Evolutionary conservation across 1,140 invertebrate genomes (phyloP).

Genomic region (Penaeus chinensis): DNA sequence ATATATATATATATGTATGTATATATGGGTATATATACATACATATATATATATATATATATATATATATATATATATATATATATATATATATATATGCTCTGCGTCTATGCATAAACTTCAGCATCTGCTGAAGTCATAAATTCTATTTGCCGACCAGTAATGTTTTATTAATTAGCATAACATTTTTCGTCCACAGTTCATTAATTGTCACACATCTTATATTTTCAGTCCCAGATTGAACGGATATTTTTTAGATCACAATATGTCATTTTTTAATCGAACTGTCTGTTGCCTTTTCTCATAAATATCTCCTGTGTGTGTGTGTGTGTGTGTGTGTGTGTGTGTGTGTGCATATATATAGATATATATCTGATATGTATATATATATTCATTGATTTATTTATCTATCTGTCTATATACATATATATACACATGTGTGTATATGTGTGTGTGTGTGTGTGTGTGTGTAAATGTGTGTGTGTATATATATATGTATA

Average conservation of each 20-base stretch:
- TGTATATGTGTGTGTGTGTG: not conserved
- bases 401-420: too few species aligned
- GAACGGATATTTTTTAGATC: too few species aligned
- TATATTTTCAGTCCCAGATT: too few species aligned
- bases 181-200: too few species aligned
- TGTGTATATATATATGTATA: not conserved
- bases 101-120: too few species aligned
- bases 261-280: too few species aligned
- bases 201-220: too few species aligned
- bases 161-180: too few species aligned
- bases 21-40: not conserved
- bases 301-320: not conserved
- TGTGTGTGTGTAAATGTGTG: not conserved
- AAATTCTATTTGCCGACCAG: too few species aligned
- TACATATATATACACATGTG: constrained; percentile 1
- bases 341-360: not conserved
- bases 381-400: not conserved
- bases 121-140: too few species aligned
- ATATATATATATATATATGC: constrained; percentile 22
- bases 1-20: constrained; percentile 19
- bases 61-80: constrained; percentile 19
- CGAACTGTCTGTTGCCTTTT: too few species aligned
- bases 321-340: not conserved
- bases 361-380: too few species aligned
- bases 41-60: constrained; percentile 19